A percentile compares a stretch with the other conserved stretches of the same genome.
Evolutionary conservation across 2,888 invertebrate genomes (phyloP).

Genomic region (Xylota segnis): DNA sequence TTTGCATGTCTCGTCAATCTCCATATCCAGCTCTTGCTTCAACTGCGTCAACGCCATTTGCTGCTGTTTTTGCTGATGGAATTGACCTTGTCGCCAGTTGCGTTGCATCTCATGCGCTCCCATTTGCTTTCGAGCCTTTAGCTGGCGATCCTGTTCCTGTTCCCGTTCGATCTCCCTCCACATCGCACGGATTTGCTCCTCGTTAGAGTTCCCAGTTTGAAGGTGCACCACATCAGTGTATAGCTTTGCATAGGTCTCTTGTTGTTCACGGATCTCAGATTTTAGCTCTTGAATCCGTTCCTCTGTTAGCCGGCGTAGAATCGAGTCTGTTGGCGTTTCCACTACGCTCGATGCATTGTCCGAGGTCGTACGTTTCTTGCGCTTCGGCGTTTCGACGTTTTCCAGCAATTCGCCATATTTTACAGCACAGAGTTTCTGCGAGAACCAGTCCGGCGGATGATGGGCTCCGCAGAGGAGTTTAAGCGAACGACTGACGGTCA

Average conservation of each 20-base stretch:
- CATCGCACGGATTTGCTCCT: constrained; percentile 90
- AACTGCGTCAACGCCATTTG: constrained; percentile 27
- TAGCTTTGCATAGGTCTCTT: constrained; percentile 89
- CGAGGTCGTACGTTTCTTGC: constrained; percentile 88
- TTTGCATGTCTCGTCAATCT: constrained; percentile 78
- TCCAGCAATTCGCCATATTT: constrained; percentile 94
- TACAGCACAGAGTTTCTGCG: constrained; percentile 94
- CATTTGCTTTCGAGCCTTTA: constrained; percentile 87
- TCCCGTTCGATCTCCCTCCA: constrained; percentile 91
- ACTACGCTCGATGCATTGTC: constrained; percentile 83
- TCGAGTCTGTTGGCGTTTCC: constrained; percentile 91
- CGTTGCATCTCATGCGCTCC: constrained; percentile 85
- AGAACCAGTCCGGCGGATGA: constrained; percentile 93
- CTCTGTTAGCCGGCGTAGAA: constrained; percentile 90
- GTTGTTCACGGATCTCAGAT: constrained; percentile 89
- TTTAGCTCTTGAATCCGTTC: constrained; percentile 92
- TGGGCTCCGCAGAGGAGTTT: constrained; percentile 88
- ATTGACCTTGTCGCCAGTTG: constrained; percentile 86
- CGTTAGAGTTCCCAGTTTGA: constrained; percentile 86
- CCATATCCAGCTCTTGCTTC: constrained; percentile 77
- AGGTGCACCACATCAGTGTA: constrained; percentile 86
- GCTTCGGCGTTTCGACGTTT: constrained; percentile 93
- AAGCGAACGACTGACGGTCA: constrained; percentile 92
- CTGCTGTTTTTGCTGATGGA: constrained; percentile 44
- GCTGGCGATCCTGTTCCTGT: constrained; percentile 85